Conservation (phyloP, 2,113 vertebrate species). For the Labeo rohita region DNA sequence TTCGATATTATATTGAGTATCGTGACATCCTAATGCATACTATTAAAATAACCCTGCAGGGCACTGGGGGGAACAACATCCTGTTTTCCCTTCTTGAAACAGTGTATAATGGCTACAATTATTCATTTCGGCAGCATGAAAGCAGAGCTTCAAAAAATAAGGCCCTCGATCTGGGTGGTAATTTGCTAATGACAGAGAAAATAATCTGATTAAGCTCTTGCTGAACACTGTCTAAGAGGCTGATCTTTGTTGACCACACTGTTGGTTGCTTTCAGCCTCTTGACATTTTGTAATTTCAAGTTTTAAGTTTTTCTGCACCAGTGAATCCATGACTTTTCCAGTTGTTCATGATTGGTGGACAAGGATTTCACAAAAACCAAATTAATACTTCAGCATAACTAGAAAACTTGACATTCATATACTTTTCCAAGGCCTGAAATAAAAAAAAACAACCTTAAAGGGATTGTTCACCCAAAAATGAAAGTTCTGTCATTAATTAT, state of each 20-base stretch:
- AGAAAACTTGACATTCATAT: neutral
- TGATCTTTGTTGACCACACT: neutral
- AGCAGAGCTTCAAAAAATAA: constrained; percentile 4
- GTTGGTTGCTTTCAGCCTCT: neutral
- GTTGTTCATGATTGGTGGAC: neutral
- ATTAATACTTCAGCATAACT: neutral
- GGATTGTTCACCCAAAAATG: no score
- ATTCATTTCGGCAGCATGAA: neutral
- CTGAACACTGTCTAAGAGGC: neutral
- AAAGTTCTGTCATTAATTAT: no score
- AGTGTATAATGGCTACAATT: neutral
- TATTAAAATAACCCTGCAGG: neutral
- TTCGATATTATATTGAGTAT: no score
- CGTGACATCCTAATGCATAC: no score
- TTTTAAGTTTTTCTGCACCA: neutral
- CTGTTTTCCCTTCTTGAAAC: neutral
- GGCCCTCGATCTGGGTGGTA: constrained; percentile 1
- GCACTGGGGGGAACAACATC: neutral
- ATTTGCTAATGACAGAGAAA: constrained; percentile 24
- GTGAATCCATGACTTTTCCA: neutral
- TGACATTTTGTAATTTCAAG: neutral
- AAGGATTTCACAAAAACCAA: neutral
- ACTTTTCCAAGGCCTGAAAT: no score
- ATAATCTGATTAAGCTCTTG: constrained; percentile 7
- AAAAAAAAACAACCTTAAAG: no score